A percentile compares a stretch with the other conserved stretches of the same genome.
phyloP scores from a whole-genome alignment of 2,888 invertebrate species.

The Xanthia icteritia region DNA sequence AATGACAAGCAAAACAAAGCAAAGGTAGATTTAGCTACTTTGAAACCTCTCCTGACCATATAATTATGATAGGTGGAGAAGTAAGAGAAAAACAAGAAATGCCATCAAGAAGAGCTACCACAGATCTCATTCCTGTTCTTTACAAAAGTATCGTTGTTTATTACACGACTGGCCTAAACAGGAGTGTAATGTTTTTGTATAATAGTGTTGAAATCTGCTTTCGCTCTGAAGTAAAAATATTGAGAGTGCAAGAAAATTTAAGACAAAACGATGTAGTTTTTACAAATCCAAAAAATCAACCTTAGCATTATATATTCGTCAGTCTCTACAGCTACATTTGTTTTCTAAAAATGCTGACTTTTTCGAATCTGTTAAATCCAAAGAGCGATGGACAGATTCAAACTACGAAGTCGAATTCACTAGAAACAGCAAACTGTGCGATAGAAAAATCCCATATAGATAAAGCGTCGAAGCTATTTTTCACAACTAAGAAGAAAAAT shows the following conservation, averaged over 20 bases:
- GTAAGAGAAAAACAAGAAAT: neutral
- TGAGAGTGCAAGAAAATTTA: neutral
- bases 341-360: conserved; percentile 21
- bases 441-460: conserved; percentile 26
- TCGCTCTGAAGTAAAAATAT: neutral
- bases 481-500: conserved; percentile 1
- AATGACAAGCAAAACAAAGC: too few relatives aligned
- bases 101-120: neutral
- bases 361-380: conserved; percentile 20
- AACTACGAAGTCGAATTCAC: conserved; percentile 11
- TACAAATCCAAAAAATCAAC: neutral
- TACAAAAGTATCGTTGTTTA: too few relatives aligned
- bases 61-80: too few relatives aligned
- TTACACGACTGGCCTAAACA: too few relatives aligned
- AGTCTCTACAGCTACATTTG: neutral
- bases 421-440: conserved; percentile 14
- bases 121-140: neutral
- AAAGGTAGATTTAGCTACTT: neutral
- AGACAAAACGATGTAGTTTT: neutral
- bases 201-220: too few relatives aligned
- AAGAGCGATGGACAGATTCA: conserved; percentile 13
- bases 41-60: too few relatives aligned
- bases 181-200: too few relatives aligned
- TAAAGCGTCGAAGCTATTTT: conserved; percentile 29
- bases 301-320: neutral